Evolutionary conservation across 2,113 vertebrate genomes (phyloP).

Genomic region (Podarcis raffonei): DNA sequence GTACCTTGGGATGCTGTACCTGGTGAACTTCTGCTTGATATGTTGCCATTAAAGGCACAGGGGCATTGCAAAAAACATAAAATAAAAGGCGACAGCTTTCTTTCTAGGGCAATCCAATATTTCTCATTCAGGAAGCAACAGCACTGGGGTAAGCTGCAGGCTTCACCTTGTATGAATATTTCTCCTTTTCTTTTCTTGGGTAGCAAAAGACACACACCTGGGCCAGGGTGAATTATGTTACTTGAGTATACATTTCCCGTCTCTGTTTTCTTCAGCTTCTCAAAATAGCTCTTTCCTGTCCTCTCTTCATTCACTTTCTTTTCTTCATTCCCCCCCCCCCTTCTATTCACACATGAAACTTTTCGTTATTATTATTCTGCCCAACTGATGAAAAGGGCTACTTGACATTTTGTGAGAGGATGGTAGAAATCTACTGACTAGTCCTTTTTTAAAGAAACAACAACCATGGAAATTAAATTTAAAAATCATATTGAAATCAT

Average conservation of each 20-base stretch:
- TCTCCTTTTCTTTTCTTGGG: not conserved
- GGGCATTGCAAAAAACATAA: not conserved
- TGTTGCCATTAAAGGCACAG: not conserved
- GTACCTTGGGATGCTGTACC: not conserved
- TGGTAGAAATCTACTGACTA: not conserved
- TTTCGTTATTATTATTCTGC: not conserved
- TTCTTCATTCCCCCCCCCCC: not conserved
- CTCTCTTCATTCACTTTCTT: not conserved
- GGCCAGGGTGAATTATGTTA: not conserved
- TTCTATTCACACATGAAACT: constrained; percentile 23
- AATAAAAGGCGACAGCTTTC: not conserved
- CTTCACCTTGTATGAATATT: not conserved
- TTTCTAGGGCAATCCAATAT: not conserved
- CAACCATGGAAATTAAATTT: not conserved
- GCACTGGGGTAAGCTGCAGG: not conserved
- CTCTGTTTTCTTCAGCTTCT: constrained; percentile 24
- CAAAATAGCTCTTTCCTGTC: constrained; percentile 32
- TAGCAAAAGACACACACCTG: constrained; percentile 22
- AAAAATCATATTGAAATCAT: not conserved
- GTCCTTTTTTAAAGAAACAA: not conserved
- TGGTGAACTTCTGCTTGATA: not conserved
- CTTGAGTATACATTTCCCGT: not conserved
- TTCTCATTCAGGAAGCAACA: not conserved
- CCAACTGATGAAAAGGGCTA: not conserved
- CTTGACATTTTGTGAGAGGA: not conserved